Base-by-base conservation (phyloP, 2,888 invertebrate genomes). In the Vandiemenella viatica region DNA sequence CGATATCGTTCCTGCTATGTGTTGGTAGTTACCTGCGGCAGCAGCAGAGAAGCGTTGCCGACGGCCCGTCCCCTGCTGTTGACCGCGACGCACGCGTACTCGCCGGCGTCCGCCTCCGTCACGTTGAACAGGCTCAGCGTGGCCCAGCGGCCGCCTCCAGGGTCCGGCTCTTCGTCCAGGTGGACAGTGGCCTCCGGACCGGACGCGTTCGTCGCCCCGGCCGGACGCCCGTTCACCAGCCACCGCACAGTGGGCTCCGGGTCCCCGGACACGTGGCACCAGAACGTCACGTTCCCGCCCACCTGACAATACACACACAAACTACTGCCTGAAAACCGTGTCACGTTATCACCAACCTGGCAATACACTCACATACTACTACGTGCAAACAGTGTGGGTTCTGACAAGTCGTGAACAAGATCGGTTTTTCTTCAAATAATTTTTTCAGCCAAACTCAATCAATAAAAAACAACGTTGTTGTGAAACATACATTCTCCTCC, bases 61-160 rank as follows among this genome's bases (percentile, higher is more conserved):
- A 71, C 74, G 17, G 74, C 71, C 52, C 72, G 70, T 7, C 77
- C 80, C 45, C 77, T 71, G 42, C 73, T 63, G 67, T 86, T 88
- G 58, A 72, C 77, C 1, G 84, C 86, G 58, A 75, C 73, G 65
- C 92, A 92, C 48, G 83, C 79, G 69, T 90, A 91, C 57, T 86
- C 82, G 3, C 90, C 90, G 2, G 86, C 81, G 62, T 89, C 84
- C 43, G 78, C 73, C 60, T 83, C 84, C 56, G 82, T 84, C 56
- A 87, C 81, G 64, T 89, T 86, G 57, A 75, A 79, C 53, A 91
- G 78, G 50, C 86, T 88, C 53, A 91, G 72, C 62, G 87, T 88
- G 58, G 79, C 79, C 86, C 88, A 88, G 62, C 74, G 71, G 63
- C 74, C 59, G 45, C 18, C 55, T 19, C 21, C 43, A 26, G 50